Conservation (phyloP, 92 coral and sea anemone species). For the Metridium senile region DNA sequence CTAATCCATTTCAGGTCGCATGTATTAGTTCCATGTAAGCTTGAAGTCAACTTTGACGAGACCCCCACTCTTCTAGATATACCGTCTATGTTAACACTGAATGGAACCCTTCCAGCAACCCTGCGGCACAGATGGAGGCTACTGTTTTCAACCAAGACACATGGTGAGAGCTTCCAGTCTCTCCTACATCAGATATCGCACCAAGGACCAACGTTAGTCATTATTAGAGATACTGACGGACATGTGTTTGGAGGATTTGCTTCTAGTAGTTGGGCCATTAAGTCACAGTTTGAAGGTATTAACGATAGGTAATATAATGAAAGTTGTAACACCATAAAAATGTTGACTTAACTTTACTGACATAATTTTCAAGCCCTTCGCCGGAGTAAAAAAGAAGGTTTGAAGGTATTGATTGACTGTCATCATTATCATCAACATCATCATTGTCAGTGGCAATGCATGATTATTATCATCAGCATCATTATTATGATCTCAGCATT, state of each 20-base stretch:
- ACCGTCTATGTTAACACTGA: conserved; percentile 67
- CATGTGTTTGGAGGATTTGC: conserved; percentile 96
- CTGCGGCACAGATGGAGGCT: conserved; percentile 87
- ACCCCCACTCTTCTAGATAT: conserved; percentile 67
- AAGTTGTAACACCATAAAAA: too few relatives aligned
- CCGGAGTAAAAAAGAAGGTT: too few relatives aligned
- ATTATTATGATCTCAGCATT: too few relatives aligned
- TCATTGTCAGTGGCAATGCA: too few relatives aligned
- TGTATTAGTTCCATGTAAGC: conserved; percentile 87
- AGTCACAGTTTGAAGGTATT: conserved; percentile 86
- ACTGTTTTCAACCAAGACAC: conserved; percentile 75
- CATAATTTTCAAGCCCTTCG: too few relatives aligned
- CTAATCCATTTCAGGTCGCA: conserved; percentile 87
- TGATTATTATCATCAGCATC: too few relatives aligned
- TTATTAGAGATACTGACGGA: conserved; percentile 73
- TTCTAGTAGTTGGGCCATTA: conserved; percentile 84
- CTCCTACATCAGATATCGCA: conserved; percentile 81
- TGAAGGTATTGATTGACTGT: too few relatives aligned
- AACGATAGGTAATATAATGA: background rate
- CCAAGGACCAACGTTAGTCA: conserved; percentile 82
- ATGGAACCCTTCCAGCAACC: conserved; percentile 73
- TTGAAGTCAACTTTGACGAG: conserved; percentile 73
- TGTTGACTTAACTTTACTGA: too few relatives aligned
- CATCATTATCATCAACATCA: too few relatives aligned
- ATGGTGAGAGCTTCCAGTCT: conserved; percentile 92